phyloP scores from a whole-genome alignment of 2,797 vertebrate genomes.

The Sarcoramphus papa region DNA sequence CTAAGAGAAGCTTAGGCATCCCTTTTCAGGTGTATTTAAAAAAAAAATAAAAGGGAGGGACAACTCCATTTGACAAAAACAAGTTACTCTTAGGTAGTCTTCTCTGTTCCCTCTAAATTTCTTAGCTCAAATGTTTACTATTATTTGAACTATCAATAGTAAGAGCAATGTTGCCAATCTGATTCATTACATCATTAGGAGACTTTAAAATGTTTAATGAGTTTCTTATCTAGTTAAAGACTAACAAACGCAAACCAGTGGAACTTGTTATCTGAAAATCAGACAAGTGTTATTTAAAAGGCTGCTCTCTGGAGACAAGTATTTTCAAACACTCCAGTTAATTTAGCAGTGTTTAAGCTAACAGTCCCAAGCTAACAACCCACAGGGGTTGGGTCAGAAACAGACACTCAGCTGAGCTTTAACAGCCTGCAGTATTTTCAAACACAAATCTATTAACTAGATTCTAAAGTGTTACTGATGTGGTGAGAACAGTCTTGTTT shows the following conservation, averaged over 20 bases:
- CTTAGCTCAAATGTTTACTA: not conserved
- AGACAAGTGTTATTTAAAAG: not conserved
- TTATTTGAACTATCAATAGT: not conserved
- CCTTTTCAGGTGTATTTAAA: not conserved
- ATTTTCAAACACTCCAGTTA: not conserved
- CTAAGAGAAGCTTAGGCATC: not conserved
- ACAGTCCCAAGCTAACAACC: not conserved
- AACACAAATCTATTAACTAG: not conserved
- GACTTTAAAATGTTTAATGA: not conserved
- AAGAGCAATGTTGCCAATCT: not conserved
- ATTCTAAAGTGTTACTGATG: not conserved
- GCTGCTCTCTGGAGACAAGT: not conserved
- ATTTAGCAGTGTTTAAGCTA: not conserved
- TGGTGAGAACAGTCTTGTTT: not conserved
- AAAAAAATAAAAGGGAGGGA: not conserved
- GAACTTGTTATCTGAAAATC: constrained; percentile 13
- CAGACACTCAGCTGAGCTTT: not conserved
- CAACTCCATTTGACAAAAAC: not conserved
- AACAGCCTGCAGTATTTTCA: not conserved
- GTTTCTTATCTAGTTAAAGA: constrained; percentile 8
- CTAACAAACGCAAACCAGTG: not conserved
- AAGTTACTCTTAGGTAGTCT: not conserved
- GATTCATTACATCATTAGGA: not conserved
- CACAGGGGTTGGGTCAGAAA: not conserved
- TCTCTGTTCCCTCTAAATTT: not conserved